These are phyloP conservation scores for Andricus grossulariae DNA, from an alignment of 1,140 invertebrate species.

Conservation along the genomic window DNA sequence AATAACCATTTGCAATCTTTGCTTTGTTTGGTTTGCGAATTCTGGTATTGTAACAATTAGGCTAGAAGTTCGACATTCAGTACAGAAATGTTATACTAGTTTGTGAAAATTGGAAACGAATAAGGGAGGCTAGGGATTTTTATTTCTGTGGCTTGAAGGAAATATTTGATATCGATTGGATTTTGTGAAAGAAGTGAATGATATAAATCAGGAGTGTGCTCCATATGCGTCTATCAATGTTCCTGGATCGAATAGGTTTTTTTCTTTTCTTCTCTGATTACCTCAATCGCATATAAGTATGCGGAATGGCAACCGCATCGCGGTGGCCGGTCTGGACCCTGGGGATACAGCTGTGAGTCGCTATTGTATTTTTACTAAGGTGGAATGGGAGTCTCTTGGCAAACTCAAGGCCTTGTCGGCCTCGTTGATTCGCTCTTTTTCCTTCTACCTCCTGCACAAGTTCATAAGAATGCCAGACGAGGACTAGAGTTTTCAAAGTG, in stretches of 20 bases:
- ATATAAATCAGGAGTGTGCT: too few relatives aligned
- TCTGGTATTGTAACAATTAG: too few relatives aligned
- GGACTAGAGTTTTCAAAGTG: slow-evolving; percentile 13
- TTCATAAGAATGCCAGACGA: slow-evolving; percentile 18
- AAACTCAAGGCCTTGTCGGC: slow-evolving; percentile 36
- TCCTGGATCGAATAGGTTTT: not conserved
- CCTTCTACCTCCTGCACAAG: slow-evolving; percentile 1
- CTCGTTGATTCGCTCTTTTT: slow-evolving; percentile 22
- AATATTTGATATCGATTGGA: too few relatives aligned
- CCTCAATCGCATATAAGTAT: not conserved
- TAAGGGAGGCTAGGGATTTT: too few relatives aligned
- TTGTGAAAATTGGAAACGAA: too few relatives aligned
- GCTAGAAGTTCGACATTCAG: too few relatives aligned
- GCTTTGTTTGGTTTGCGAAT: too few relatives aligned
- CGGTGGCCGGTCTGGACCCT: slow-evolving; percentile 36
- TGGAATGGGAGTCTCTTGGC: slow-evolving; percentile 28
- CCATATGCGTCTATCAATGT: too few relatives aligned
- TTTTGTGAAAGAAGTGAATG: too few relatives aligned
- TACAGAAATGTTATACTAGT: too few relatives aligned
- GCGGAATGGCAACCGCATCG: slow-evolving; percentile 30
- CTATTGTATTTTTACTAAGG: slow-evolving; percentile 46
- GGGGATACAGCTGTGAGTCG: slow-evolving; percentile 43
- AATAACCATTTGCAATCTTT: too few relatives aligned
- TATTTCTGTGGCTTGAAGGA: too few relatives aligned
- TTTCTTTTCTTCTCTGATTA: not conserved